phyloP scores from a whole-genome alignment of 2,113 vertebrate genomes.

The Casuarius casuarius region DNA sequence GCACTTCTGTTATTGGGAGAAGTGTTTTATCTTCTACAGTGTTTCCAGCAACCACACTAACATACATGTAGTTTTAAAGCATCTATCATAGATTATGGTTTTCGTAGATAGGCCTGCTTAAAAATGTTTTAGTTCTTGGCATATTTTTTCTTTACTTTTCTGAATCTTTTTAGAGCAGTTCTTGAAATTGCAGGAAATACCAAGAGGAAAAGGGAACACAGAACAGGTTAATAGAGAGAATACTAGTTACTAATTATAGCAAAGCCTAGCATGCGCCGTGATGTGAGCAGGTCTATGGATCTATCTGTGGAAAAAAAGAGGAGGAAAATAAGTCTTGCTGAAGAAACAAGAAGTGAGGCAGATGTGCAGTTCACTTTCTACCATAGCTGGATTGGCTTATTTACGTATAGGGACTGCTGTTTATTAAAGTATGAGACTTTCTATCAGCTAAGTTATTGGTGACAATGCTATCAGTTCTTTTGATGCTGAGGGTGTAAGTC shows the following conservation, averaged over 20 bases:
- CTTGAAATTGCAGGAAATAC: background rate
- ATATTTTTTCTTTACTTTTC: background rate
- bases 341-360: background rate
- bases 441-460: background rate
- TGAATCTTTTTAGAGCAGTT: background rate
- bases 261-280: background rate
- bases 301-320: background rate
- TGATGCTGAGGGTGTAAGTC: background rate
- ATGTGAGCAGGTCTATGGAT: background rate
- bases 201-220: background rate
- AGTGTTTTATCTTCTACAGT: slow-evolving; percentile 3
- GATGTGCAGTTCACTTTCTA: background rate
- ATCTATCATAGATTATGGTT: background rate
- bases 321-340: background rate
- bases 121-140: slow-evolving; percentile 18
- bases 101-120: background rate
- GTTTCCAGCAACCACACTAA: slow-evolving; percentile 28
- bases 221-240: background rate
- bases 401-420: background rate
- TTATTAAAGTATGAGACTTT: background rate
- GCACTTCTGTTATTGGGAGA: background rate
- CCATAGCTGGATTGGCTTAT: background rate
- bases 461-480: background rate
- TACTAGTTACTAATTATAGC: background rate
- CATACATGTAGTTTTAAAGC: slow-evolving; percentile 22